Base-by-base conservation (phyloP, 2,113 vertebrate species). In the Toxotes jaculatrix region DNA sequence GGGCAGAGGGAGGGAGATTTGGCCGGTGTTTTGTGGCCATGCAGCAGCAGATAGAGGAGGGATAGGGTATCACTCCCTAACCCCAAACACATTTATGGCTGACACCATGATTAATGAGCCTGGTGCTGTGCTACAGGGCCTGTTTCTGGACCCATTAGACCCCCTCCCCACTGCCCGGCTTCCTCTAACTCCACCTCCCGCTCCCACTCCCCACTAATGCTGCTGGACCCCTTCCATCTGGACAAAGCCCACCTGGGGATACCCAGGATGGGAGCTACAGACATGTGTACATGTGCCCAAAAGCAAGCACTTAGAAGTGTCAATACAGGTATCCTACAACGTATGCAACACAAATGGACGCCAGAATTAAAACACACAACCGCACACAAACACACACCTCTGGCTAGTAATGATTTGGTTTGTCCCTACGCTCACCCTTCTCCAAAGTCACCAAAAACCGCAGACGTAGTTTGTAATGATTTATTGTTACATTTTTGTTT, bases 51-150 rank as follows among this genome's bases (percentile, higher is more conserved):
- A 96, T 95, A 95, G 95, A 95, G 80, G 83, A 89, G 89, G 94
- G 96, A 97, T 94, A 95, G 94, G 93, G 93, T 97, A 96, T 96
- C 96, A 94, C 95, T 89, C 92, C 91, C 95, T 93, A 97, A 95
- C 94, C 92, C 79, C 94, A 96, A 97, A 96, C 93, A 95, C 96
- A 96, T 96, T 98, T 96, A 95, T 90, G 93, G 94, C 95, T 97
- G 98, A 97, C 97, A 96, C 93, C 83, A 96, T 98, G 97, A 98
- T 98, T 97, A 97, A 98, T 98, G 96, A 95, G 95, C 68, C 82
- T 94, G 91, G 95, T 94, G 91, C 93, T 87, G 74, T 21, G 93
- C 95, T 93, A 88, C 82, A 91, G 93, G 89, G 89, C 81, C 95
- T 96, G 96, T 97, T 95, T 93, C 87, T 90, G 85, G 86, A 96